Evolutionary conservation across 1,140 invertebrate species (phyloP).

Genomic region (Parapsyche elsis): DNA sequence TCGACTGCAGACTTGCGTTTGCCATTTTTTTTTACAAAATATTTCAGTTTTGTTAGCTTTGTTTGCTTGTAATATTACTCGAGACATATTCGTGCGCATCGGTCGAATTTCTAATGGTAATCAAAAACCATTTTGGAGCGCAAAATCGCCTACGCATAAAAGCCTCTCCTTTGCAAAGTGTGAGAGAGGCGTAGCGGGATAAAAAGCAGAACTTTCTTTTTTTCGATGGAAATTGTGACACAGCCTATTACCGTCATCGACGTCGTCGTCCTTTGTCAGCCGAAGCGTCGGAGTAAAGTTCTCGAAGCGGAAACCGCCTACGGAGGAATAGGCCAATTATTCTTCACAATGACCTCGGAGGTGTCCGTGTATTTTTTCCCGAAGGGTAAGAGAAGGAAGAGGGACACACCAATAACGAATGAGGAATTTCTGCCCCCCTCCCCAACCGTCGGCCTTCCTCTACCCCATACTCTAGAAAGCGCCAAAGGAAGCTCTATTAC

Average conservation of each 20-base stretch:
- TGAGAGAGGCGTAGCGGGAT: not conserved
- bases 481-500: constrained; percentile 17
- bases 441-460: not conserved
- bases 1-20: too few species aligned
- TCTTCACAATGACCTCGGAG: constrained; percentile 21
- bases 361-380: constrained; percentile 27
- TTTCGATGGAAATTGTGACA: constrained; percentile 15
- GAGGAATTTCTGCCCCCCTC: too few species aligned
- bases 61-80: not conserved
- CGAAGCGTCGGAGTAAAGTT: not conserved
- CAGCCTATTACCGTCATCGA: constrained; percentile 33
- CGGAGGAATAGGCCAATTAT: constrained; percentile 27
- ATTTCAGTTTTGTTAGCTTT: too few species aligned
- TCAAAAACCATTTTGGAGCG: constrained; percentile 11
- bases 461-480: not conserved
- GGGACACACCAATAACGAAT: not conserved
- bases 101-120: constrained; percentile 18
- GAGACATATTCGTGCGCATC: not conserved
- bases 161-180: not conserved
- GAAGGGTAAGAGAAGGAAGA: not conserved
- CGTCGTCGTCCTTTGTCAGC: constrained; percentile 23
- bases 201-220: not conserved
- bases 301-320: constrained; percentile 21
- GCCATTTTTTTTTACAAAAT: too few species aligned
- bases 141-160: constrained; percentile 13